Evolutionary conservation across 2,888 invertebrate species (phyloP), one percentile per base, ranked within the genome.

Genomic region (Mimachlamys varia): DNA sequence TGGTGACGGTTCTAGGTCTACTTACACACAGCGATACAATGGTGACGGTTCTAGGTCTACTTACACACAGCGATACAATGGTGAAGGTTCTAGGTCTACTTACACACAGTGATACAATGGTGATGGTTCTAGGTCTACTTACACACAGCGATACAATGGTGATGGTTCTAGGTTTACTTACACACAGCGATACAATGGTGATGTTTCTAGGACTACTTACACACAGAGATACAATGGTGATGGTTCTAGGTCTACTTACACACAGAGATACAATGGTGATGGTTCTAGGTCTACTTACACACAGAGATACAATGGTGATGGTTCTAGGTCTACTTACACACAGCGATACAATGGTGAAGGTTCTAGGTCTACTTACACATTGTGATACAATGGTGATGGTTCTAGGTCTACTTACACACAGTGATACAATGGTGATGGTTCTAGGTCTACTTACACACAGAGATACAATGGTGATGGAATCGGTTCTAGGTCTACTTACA

Each of bases 251-350:
- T 10, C 87, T 90, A 94, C 96, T 95, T 94, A 96, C 96, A 96
- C 87, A 96, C 95, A 50, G 96, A 96, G 91, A 97, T 97, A 94
- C 97, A 97, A 93, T 97, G 97, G 91, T 97, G 97, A 93, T 97
- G 97, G 15, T 22, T n/a, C n/a, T n/a, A 19, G 58, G n/a, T 10
- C 87, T 90, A 94, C 96, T 95, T 94, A 96, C 96, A 96, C 87
- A 96, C 95, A 50, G 96, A 96, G 91, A 97, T 97, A 94, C 97
- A 97, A 93, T 97, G 97, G 91, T 97, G 97, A 93, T 97, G 97
- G 15, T 22, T n/a, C n/a, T n/a, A 19, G 58, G n/a, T 10, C 87
- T 90, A 94, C 96, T 95, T 94, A 96, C 96, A 96, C 87, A 96
- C 95, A 50, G 96, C 96, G 91, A 97, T 97, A 94, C 97, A 97